Evolutionary conservation across 2,113 vertebrate genomes (phyloP).

Genomic region (Bos javanicus): DNA sequence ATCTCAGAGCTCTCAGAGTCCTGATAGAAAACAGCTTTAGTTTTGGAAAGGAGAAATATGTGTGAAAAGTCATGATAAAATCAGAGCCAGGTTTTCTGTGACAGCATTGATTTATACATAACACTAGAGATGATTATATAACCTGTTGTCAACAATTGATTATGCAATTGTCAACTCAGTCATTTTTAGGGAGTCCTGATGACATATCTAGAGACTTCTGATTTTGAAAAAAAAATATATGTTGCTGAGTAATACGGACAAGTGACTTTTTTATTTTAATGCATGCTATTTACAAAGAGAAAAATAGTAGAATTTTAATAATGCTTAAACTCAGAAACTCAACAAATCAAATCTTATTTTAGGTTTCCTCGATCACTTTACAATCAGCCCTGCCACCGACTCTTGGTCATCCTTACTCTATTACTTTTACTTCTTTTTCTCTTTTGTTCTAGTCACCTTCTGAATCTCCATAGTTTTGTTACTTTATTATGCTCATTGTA

Average conservation of each 20-base stretch:
- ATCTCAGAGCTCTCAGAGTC: slow-evolving; percentile 31
- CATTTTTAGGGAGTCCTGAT: background rate
- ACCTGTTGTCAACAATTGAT: slow-evolving; percentile 39
- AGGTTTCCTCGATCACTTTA: accelerated
- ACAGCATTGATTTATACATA: background rate
- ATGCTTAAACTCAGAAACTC: background rate
- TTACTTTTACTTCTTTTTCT: too few species aligned
- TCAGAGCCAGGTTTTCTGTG: background rate
- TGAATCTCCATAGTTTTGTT: background rate
- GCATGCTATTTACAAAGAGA: background rate
- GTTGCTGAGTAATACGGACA: background rate
- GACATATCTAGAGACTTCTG: background rate
- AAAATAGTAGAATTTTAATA: background rate
- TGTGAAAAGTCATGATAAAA: slow-evolving; percentile 22
- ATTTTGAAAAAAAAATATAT: slow-evolving; percentile 22
- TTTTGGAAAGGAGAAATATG: background rate
- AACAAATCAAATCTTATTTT: background rate
- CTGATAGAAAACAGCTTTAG: slow-evolving; percentile 34
- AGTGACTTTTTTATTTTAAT: slow-evolving; percentile 16
- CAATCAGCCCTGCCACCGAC: background rate
- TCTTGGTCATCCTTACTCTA: background rate
- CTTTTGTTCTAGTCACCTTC: background rate
- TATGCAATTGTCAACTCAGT: slow-evolving; percentile 17
- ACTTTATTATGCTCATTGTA: background rate
- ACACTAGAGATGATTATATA: background rate